These are phyloP conservation scores for Thripadectes ignobilis DNA, from an alignment of 2,797 vertebrate genomes.

Conservation along the genomic window DNA sequence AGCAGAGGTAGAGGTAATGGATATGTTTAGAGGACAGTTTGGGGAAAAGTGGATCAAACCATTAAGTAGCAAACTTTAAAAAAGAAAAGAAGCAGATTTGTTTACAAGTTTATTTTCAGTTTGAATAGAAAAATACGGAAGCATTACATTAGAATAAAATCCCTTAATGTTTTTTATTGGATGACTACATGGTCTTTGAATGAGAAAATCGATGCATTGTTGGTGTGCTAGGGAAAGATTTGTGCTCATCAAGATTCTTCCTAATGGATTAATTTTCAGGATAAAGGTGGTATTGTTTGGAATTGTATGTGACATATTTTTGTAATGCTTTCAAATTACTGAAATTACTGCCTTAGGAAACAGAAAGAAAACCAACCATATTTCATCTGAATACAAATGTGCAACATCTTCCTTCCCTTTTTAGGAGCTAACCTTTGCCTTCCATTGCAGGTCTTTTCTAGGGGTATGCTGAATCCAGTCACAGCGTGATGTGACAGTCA, in stretches of 20 bases:
- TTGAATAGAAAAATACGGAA: background rate
- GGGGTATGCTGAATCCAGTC: background rate
- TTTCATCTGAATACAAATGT: background rate
- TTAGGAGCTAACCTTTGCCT: background rate
- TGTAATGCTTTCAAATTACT: slow-evolving; percentile 28
- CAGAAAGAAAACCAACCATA: fast-evolving
- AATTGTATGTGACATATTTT: background rate
- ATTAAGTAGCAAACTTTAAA: background rate
- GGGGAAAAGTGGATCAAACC: background rate
- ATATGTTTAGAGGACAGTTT: background rate
- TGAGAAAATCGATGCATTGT: background rate
- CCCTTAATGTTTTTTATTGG: background rate
- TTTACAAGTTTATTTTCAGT: background rate
- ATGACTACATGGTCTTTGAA: background rate
- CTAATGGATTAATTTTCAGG: slow-evolving; percentile 31
- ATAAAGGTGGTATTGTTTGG: background rate
- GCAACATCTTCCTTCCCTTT: background rate
- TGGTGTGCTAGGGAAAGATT: background rate
- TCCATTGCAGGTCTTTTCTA: background rate
- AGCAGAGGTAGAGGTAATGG: background rate
- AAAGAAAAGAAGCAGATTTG: background rate
- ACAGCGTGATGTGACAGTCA: background rate
- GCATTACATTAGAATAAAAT: background rate
- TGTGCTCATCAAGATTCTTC: background rate
- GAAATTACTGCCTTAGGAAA: background rate